Evolutionary conservation across 2,888 invertebrate genomes (phyloP), one percentile per base, ranked within the genome.

Genomic region (Dioctria linearis): DNA sequence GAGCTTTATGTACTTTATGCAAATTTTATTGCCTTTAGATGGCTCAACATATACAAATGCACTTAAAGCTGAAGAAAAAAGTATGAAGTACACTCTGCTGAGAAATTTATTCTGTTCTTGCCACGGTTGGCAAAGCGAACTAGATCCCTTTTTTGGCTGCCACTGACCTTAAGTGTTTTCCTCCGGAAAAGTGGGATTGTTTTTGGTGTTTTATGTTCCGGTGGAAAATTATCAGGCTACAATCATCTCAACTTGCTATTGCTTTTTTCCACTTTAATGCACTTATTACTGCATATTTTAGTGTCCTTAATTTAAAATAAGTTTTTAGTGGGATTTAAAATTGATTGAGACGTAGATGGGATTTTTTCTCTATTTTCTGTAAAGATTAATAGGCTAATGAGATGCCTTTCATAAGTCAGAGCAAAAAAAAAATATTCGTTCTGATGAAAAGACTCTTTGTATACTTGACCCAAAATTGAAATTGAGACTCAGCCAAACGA

Each of bases 11-110:
- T 67, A 59, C 59, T 79, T 79, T 71, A 71, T 79, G 79, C 79
- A 79, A 79, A 71, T 79, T 79, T 79, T 79, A 79, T 79, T 71
- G 79, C 69, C 69, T 69, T 71, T 71, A 71, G 71, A 79, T 79
- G 79, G 69, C 61, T 69, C 66, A 78, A 78, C 57, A 67, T 65
- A 78, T 49, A 78, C 66, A 78, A 66, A 78, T 66, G 46, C 43
- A 67, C 49, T 76, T 39, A 40, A 42, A 76, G 49, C 76, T 63
- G 13, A 13, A 39, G n/a, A 39, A 78, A 71, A 49, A 37, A 51
- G 65, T n/a, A 51, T 40, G 78, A 78, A 78, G 78, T 51, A 66
- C 54, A 78, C 40, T 66, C 54, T 46, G 65, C 54, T 66, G 66
- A 13, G 25, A 78, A 78, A 78, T 78, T 66, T 66, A 78, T 78